These are phyloP conservation scores for Manacus vitellinus DNA, from an alignment of 2,113 vertebrate species.

Conservation along the genomic window DNA sequence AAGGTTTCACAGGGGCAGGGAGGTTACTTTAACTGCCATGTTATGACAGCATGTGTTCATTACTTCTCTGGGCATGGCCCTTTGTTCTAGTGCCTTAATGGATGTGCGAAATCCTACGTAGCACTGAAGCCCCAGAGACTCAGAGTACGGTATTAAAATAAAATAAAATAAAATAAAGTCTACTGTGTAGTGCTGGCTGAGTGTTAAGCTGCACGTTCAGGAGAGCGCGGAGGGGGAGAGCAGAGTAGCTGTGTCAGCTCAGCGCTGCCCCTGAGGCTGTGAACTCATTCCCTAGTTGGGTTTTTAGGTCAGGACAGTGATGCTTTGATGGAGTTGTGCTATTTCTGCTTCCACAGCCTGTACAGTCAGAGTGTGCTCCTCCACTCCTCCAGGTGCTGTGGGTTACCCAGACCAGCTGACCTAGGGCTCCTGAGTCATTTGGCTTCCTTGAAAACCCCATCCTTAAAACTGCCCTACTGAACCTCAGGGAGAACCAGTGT, in stretches of 20 bases:
- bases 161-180: background rate
- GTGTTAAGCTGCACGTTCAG: background rate
- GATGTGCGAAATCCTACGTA: constrained; percentile 57
- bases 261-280: background rate
- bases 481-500: background rate
- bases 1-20: constrained; percentile 39
- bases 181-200: background rate
- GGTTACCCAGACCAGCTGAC: background rate
- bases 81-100: constrained; percentile 43
- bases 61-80: constrained; percentile 56
- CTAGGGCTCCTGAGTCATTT: background rate
- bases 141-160: background rate
- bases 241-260: background rate
- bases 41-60: constrained; percentile 42
- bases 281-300: background rate
- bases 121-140: background rate
- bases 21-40: constrained; percentile 50
- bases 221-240: background rate
- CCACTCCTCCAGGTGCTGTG: fast-evolving
- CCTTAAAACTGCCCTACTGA: background rate
- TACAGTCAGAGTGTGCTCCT: background rate
- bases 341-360: background rate
- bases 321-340: background rate
- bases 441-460: background rate
- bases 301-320: background rate